Evolutionary conservation across 2,113 vertebrate species (phyloP), one percentile per base, ranked within the genome.

Genomic region (Oncorhynchus masou): DNA sequence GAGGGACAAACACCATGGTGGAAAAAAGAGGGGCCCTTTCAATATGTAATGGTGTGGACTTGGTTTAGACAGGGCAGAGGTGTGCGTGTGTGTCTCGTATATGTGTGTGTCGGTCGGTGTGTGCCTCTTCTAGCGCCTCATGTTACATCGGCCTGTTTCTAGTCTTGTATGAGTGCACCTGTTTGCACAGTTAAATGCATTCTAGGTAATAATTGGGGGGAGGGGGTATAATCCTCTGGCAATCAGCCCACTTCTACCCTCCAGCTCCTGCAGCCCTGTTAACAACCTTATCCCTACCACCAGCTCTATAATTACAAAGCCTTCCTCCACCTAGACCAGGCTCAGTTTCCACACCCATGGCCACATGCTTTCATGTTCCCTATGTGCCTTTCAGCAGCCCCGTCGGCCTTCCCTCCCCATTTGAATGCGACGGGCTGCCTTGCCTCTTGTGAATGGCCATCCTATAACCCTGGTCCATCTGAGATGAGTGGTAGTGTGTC

Each of bases 161-260:
- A 90, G 78, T 89, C 93, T 94, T 96, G 94, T 97, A 93, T 96
- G 91, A 93, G 93, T 94, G 95, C 97, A 99, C 97, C 96, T 99
- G 96, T 98, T 97, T 96, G 85, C 93, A 94, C 94, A 93, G 94
- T 95, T 96, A 95, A 62, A 94, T 95, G 95, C 94, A 94, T 94
- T 94, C 92, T 91, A 93, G 95, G 95, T 95, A 94, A 96, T 95
- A 96, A 96, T 94, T 96, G 90, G 75, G 49, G 31, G 59, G 60
- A 22, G 62, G 75, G 94, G 90, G 91, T 89, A 91, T 97, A 98
- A 98, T 98, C 96, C 96, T 87, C 93, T 96, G 95, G 95, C 95
- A 95, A 95, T 94, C 92, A 94, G 89, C 86, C 92, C 72, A 60
- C 72, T 83, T 70, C 83, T 82, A 79, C 82, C 76, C 7, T 78